These are phyloP conservation scores for Pagetopsis macropterus DNA, from an alignment of 2,797 vertebrate genomes.

Conservation along the genomic window DNA sequence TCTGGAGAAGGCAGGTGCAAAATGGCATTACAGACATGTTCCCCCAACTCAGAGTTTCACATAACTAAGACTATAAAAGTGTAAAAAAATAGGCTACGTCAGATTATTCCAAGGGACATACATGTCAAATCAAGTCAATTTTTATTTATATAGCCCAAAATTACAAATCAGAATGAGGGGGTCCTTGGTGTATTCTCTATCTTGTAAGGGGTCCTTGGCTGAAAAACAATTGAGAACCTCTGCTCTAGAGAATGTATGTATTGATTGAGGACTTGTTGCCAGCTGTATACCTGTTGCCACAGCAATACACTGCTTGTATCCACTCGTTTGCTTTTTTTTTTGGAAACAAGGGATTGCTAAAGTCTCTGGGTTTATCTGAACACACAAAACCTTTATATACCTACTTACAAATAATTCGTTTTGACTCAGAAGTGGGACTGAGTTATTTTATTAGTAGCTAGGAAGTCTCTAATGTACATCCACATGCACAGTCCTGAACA, in stretches of 20 bases:
- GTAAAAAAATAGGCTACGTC: no score
- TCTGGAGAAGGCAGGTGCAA: no score
- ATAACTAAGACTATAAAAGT: no score
- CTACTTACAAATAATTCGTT: not conserved
- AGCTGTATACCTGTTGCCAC: constrained; percentile 13
- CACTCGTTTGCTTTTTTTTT: not conserved
- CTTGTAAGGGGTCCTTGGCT: no score
- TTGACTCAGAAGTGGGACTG: not conserved
- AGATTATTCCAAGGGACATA: no score
- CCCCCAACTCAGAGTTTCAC: no score
- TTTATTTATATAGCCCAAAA: no score
- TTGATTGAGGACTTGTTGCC: constrained; percentile 43
- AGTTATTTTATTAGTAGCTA: not conserved
- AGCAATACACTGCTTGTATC: constrained; percentile 22
- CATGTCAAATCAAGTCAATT: no score
- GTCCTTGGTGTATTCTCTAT: no score
- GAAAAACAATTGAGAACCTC: no score
- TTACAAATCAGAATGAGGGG: no score
- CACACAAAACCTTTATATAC: not conserved
- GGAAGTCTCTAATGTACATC: not conserved
- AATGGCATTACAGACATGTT: no score
- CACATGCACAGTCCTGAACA: not conserved
- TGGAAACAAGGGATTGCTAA: not conserved
- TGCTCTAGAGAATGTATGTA: constrained; percentile 46
- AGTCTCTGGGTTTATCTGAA: constrained; percentile 10